Base-by-base conservation (phyloP, 23 tunicate species). In the Phallusia fumigata region DNA sequence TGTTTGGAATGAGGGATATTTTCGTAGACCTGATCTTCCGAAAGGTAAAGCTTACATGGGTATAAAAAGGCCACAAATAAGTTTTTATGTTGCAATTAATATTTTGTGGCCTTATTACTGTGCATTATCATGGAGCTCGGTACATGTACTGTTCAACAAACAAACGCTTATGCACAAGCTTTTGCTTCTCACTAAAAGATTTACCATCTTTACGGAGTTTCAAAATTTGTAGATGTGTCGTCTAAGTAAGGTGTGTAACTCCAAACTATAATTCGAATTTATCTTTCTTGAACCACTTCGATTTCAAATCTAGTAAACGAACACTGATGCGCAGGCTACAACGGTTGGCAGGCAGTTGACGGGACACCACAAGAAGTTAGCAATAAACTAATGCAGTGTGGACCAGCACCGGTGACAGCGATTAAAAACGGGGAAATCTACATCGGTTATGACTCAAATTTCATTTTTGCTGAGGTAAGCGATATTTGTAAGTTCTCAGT, bases 1-100 rank as follows among this genome's bases (percentile, higher is more conserved):
- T 52, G 99, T 96, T n/a, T 96, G 99, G 99, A 96, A 96, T 74
- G 99, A 96, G 35, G 95, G 88, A 19, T 96, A 82, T 79, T 83
- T 96, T 53, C 76, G 75, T 31, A 76, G 99, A 50, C 85, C 99
- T 0, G 97, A 88, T 53, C 81, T 93, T 15, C 90, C 93, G 21
- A 78, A 88, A 88, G 98, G 98, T 87, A 32, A 86, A 76, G 19
- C 28, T 18, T 13, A 58, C 47, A 40, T 3, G 47, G 47, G 47
- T 10, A 40, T n/a, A n/a, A n/a, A n/a, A n/a, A n/a, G n/a, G n/a
- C n/a, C n/a, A n/a, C n/a, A n/a, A n/a, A n/a, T n/a, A n/a, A n/a
- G n/a, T n/a, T n/a, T n/a, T n/a, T n/a, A n/a, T n/a, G n/a, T n/a
- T n/a, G n/a, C n/a, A n/a, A n/a, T n/a, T n/a, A n/a, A n/a, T n/a